A percentile compares a stretch with the other conserved stretches of the same genome.
These are phyloP conservation scores for Drosophila sordidula DNA, from an alignment of 2,888 invertebrate species.

Conservation along the genomic window DNA sequence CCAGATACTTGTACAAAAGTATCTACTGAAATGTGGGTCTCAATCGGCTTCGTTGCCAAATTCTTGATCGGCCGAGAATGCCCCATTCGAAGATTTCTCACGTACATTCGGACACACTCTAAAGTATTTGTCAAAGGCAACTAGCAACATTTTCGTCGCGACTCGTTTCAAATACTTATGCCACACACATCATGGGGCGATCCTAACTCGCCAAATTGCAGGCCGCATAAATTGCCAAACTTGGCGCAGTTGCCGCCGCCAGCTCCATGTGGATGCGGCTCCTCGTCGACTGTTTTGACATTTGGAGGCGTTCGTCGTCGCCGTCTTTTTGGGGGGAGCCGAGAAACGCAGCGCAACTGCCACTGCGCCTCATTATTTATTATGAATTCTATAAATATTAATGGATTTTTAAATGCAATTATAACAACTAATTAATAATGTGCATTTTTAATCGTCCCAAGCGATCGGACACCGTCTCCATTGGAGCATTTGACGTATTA, in stretches of 20 bases:
- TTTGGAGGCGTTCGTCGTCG: slow-evolving; percentile 67
- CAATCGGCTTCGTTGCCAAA: slow-evolving; percentile 17
- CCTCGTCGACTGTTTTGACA: slow-evolving; percentile 65
- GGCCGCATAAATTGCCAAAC: slow-evolving; percentile 75
- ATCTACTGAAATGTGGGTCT: no score
- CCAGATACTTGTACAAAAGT: no score
- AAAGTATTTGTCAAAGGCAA: slow-evolving; percentile 81
- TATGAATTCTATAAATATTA: slow-evolving; percentile 85
- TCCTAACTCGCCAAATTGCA: slow-evolving; percentile 56
- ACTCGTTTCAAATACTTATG: slow-evolving; percentile 72
- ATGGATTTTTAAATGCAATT: slow-evolving; percentile 85
- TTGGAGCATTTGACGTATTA: slow-evolving; percentile 71
- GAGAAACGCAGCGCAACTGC: slow-evolving; percentile 14
- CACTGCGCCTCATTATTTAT: slow-evolving; percentile 82
- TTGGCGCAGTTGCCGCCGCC: slow-evolving; percentile 43
- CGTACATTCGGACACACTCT: slow-evolving; percentile 57
- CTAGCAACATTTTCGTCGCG: slow-evolving; percentile 61
- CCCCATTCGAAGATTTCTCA: slow-evolving; percentile 27
- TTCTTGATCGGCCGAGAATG: slow-evolving; percentile 30
- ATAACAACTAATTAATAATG: slow-evolving; percentile 85
- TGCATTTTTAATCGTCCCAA: slow-evolving; percentile 82
- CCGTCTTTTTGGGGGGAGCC: slow-evolving; percentile 30
- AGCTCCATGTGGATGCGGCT: slow-evolving; percentile 19
- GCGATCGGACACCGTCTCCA: slow-evolving; percentile 34
- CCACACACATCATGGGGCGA: slow-evolving; percentile 72